A percentile compares a stretch with the other conserved stretches of the same genome.
phyloP scores from a whole-genome alignment of 1,140 invertebrate species.

The Drosophila pseudoobscura region DNA sequence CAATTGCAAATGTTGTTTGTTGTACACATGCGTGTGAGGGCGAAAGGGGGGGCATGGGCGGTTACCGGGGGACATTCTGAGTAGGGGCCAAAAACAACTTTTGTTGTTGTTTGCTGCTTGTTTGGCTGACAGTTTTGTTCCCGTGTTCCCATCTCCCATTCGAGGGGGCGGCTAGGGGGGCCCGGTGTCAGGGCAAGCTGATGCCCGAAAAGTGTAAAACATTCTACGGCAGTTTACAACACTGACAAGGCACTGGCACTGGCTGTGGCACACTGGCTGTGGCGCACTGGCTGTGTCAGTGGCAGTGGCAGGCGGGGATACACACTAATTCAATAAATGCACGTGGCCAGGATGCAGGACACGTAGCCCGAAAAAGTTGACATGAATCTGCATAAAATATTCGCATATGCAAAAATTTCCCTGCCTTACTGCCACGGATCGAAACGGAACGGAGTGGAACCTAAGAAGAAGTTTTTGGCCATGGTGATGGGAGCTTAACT shows the following conservation, averaged over 20 bases:
- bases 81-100: slow-evolving; percentile 65
- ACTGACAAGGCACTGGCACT: slow-evolving; percentile 27
- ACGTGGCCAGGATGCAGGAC: slow-evolving; percentile 69
- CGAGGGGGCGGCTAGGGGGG: too few relatives aligned
- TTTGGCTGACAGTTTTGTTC: slow-evolving; percentile 48
- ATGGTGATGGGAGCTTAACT: slow-evolving; percentile 43
- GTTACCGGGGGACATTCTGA: slow-evolving; percentile 27
- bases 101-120: slow-evolving; percentile 46
- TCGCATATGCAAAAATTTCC: slow-evolving; percentile 74
- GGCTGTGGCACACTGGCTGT: neutral
- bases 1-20: slow-evolving; percentile 44
- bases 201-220: slow-evolving; percentile 69
- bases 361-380: slow-evolving; percentile 73
- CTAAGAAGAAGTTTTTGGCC: slow-evolving; percentile 5
- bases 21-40: slow-evolving; percentile 33
- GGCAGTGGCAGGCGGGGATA: slow-evolving; percentile 7
- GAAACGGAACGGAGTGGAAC: neutral
- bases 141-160: slow-evolving; percentile 17
- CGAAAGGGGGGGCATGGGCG: neutral
- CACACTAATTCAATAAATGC: slow-evolving; percentile 77
- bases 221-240: slow-evolving; percentile 60
- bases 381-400: slow-evolving; percentile 82
- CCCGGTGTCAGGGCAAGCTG: slow-evolving; percentile 61
- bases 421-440: slow-evolving; percentile 26
- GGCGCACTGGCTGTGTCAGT: slow-evolving; percentile 15